Percentiles rank a stretch among this genome's conserved stretches.
phyloP scores from a whole-genome alignment of 2,113 vertebrate species.

The Falcunculus frontatus region DNA sequence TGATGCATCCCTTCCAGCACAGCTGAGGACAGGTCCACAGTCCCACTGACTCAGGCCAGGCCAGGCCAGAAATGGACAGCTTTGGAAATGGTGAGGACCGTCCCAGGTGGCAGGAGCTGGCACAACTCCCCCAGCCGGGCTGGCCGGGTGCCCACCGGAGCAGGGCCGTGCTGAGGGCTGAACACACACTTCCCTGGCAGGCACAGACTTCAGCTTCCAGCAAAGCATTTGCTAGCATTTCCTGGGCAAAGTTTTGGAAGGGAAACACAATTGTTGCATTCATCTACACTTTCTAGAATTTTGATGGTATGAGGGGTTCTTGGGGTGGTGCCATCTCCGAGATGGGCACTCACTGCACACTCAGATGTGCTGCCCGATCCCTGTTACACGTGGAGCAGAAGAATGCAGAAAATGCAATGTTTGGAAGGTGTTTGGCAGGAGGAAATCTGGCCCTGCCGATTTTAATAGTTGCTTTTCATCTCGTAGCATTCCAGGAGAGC shows the following conservation, averaged over 20 bases:
- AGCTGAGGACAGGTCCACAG: not conserved
- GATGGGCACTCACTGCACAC: fast-evolving
- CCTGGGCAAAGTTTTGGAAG: not conserved
- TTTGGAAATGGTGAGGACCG: not conserved
- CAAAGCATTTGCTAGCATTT: conserved; percentile 12
- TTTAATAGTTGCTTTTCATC: conserved; percentile 35
- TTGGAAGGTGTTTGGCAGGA: not conserved
- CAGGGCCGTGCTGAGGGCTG: not conserved
- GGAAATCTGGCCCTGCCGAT: not conserved
- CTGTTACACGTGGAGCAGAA: not conserved
- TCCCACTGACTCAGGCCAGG: not conserved
- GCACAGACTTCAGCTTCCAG: not conserved
- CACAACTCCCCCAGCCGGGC: conserved; percentile 33
- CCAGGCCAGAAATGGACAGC: not conserved
- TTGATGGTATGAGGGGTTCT: not conserved
- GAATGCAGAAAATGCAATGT: not conserved
- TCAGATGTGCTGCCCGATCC: not conserved
- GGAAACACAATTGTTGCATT: not conserved
- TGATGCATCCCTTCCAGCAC: not conserved
- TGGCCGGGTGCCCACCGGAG: fast-evolving
- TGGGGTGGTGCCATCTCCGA: not conserved
- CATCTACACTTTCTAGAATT: fast-evolving
- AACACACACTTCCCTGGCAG: not conserved
- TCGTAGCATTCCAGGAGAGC: conserved; percentile 27
- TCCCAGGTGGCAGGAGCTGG: conserved; percentile 18